Base-by-base conservation (phyloP, 1,140 invertebrate species). In the Holcopasites calliopsidis region DNA sequence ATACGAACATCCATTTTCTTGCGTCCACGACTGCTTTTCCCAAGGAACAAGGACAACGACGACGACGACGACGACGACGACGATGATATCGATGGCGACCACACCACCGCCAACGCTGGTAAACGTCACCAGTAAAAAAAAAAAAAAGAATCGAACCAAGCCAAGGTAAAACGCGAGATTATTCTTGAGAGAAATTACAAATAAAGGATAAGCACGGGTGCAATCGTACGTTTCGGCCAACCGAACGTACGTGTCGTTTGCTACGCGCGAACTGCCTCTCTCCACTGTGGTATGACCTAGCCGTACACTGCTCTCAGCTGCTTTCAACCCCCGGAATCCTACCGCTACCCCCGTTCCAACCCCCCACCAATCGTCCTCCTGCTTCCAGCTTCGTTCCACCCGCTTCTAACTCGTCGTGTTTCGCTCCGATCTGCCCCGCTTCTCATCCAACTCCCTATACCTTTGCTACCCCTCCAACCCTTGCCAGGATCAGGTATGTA, bases 261-360 rank as follows among this genome's bases (percentile, higher is more conserved):
- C 78, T 81, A 80, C 87, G 84, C 87, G 85, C 88, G 82, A 84
- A 89, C 88, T 89, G 82, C 85, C 84, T 80, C 82, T 88, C 86
- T 87, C 80, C 82, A 86, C 86, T 78, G 87, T 88, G 83, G 85
- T 89, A 82, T 90, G 89, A 90, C 89, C 89, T 90, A 90, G 86
- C 90, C 89, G 87, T 86, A 65, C 64, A 85, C 85, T 86, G 86
- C 86, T 89, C 88, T 90, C 89, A 89, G 89, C 88, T 90, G 88
- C 88, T 90, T 86, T 75, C 86, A 90, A 89, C 86, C 88, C 88
- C 86, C 85, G 85, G 86, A 85, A 71, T 83, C 74, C 68, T 86
- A 83, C 76, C 74, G 69, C 44, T 62, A 83, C 82, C 82, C 82
- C 81, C 72, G 60, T 68, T 33, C 75, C 38, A 40, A 26, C 26